These are phyloP conservation scores for Chlorops oryzae DNA, from an alignment of 1,140 invertebrate genomes.

Conservation along the genomic window DNA sequence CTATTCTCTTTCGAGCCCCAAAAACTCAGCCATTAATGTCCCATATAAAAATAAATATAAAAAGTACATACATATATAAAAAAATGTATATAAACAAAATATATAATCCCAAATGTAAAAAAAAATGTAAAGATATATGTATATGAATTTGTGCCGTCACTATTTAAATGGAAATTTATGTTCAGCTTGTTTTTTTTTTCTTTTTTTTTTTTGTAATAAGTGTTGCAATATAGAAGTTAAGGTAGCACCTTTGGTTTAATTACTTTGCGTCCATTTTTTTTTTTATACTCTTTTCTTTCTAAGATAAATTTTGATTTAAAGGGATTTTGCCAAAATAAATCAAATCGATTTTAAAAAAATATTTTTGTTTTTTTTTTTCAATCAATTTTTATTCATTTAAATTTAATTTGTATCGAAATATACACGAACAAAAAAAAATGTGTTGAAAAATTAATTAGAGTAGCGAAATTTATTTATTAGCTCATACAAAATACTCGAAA, in stretches of 20 bases:
- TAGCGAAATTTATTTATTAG: too few relatives aligned
- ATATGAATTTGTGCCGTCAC: background rate
- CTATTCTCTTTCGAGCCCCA: too few relatives aligned
- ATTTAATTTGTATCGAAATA: background rate
- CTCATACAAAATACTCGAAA: too few relatives aligned
- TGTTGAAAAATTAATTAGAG: too few relatives aligned
- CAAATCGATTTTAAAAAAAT: background rate
- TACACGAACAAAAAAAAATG: too few relatives aligned
- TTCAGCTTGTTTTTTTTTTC: background rate
- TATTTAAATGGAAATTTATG: background rate
- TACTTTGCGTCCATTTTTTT: too few relatives aligned
- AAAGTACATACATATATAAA: constrained; percentile 17
- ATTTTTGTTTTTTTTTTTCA: background rate
- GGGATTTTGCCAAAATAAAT: background rate
- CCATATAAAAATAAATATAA: constrained; percentile 12
- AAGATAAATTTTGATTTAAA: background rate
- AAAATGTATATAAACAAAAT: constrained; percentile 19
- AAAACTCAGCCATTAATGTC: too few relatives aligned
- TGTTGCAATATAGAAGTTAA: background rate
- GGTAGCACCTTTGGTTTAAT: too few relatives aligned
- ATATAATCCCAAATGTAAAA: constrained; percentile 28
- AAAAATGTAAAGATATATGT: constrained; percentile 41
- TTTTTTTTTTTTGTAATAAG: background rate
- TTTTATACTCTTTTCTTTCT: too few relatives aligned
- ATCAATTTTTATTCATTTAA: background rate